Conservation (phyloP, 2,797 vertebrate genomes). For the Sphenopsis melanotis region DNA sequence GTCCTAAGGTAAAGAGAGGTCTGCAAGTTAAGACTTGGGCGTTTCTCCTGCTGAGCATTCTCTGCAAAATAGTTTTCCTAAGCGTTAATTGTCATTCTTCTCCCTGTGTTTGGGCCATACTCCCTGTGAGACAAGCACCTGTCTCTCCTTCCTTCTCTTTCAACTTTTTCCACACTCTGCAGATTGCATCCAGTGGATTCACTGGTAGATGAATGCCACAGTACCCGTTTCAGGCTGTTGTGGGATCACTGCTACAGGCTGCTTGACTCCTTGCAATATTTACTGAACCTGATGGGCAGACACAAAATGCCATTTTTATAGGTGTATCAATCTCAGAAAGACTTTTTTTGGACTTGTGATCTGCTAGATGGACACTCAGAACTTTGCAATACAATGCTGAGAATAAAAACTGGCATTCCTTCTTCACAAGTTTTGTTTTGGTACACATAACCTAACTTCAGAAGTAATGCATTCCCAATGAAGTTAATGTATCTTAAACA, state of each 20-base stretch:
- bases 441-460: not conserved
- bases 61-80: not conserved
- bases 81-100: not conserved
- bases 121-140: not conserved
- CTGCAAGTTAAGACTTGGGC: not conserved
- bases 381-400: not conserved
- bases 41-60: not conserved
- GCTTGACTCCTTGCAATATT: not conserved
- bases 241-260: fast-evolving
- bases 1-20: not conserved
- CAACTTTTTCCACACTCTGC: not conserved
- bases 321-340: not conserved
- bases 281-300: not conserved
- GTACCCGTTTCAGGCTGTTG: not conserved
- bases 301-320: not conserved
- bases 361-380: not conserved
- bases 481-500: not conserved
- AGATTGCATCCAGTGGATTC: not conserved
- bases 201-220: not conserved
- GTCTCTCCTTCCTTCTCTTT: not conserved
- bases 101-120: not conserved
- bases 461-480: not conserved
- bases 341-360: not conserved
- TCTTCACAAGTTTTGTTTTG: not conserved
- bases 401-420: not conserved